phyloP scores from a whole-genome alignment of 2,113 vertebrate species.

The Carlito syrichta region DNA sequence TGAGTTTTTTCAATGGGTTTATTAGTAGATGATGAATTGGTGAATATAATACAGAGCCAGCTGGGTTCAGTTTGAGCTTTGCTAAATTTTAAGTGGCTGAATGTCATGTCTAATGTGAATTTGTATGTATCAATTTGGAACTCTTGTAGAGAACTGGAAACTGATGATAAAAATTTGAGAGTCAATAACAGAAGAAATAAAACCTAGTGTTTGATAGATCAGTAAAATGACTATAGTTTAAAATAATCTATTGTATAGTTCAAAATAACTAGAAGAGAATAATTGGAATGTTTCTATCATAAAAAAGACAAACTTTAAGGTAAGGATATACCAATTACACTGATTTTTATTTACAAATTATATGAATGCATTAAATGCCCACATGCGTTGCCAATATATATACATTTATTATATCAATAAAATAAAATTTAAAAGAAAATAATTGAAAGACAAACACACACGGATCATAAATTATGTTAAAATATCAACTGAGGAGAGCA shows the following conservation, averaged over 20 bases:
- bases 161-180: background rate
- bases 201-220: background rate
- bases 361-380: background rate
- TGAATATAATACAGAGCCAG: background rate
- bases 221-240: background rate
- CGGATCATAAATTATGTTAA: background rate
- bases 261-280: background rate
- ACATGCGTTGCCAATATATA: background rate
- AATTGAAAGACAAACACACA: background rate
- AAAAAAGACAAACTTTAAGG: background rate
- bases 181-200: background rate
- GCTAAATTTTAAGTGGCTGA: background rate
- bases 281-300: background rate
- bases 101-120: background rate
- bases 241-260: background rate
- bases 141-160: background rate
- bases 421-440: background rate
- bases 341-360: background rate
- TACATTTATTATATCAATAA: background rate
- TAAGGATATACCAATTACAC: background rate
- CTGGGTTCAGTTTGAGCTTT: background rate
- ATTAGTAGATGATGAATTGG: background rate
- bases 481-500: background rate
- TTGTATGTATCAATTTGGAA: background rate
- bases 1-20: background rate